These are phyloP conservation scores for Mycalesis mineus DNA, from an alignment of 2,888 invertebrate species.

Conservation along the genomic window DNA sequence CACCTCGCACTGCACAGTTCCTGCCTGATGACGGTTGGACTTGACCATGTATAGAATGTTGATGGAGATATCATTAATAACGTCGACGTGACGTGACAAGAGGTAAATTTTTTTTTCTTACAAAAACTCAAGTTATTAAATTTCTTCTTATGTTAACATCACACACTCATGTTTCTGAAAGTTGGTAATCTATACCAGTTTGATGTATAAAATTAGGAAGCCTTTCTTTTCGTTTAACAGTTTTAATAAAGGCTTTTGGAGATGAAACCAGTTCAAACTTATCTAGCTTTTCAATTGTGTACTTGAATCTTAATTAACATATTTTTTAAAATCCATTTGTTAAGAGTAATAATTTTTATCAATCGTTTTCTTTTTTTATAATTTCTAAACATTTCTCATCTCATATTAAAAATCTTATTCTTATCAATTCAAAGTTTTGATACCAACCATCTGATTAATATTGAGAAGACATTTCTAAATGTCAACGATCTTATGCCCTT, in stretches of 20 bases:
- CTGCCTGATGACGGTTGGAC: slow-evolving; percentile 45
- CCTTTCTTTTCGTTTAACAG: too few relatives aligned
- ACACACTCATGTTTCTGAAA: too few relatives aligned
- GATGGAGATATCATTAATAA: not conserved
- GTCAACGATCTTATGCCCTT: slow-evolving; percentile 24
- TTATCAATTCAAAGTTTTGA: not conserved
- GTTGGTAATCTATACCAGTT: too few relatives aligned
- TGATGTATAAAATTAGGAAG: too few relatives aligned
- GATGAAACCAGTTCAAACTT: too few relatives aligned
- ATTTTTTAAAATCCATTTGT: too few relatives aligned
- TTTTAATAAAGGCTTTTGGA: too few relatives aligned
- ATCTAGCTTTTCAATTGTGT: too few relatives aligned
- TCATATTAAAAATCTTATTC: not conserved
- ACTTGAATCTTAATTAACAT: too few relatives aligned
- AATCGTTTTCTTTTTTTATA: not conserved
- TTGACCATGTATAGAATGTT: slow-evolving; percentile 21
- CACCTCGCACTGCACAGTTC: slow-evolving; percentile 70
- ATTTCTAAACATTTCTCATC: not conserved
- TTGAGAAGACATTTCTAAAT: slow-evolving; percentile 8
- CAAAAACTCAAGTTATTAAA: too few relatives aligned
- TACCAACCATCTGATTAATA: not conserved
- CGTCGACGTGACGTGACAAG: not conserved
- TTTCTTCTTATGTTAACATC: too few relatives aligned
- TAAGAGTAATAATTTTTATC: too few relatives aligned
- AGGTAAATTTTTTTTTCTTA: not conserved